Evolutionary conservation across 2,797 vertebrate genomes (phyloP).

Genomic region (Clarias laeviceps): DNA sequence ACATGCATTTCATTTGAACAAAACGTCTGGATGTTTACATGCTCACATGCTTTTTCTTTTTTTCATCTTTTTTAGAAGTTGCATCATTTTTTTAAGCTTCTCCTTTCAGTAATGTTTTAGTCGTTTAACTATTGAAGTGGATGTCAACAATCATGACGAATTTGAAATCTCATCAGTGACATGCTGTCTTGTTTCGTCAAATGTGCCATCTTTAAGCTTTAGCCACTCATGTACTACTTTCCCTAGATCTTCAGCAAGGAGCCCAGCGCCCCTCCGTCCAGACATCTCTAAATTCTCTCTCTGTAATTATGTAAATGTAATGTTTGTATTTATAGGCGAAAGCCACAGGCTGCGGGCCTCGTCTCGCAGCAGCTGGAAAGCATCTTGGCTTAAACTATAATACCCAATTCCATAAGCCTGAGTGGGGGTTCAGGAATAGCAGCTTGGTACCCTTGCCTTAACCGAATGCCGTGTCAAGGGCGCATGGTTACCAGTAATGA

Average conservation of each 20-base stretch:
- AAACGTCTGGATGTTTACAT: background rate
- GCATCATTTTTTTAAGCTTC: background rate
- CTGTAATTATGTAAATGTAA: slow-evolving; percentile 88
- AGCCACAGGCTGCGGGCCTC: slow-evolving; percentile 86
- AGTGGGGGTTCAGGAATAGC: slow-evolving; percentile 65
- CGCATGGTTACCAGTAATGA: slow-evolving; percentile 55
- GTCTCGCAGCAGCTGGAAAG: slow-evolving; percentile 84
- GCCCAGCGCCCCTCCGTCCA: slow-evolving; percentile 78
- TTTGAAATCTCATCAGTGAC: slow-evolving; percentile 9
- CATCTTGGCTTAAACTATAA: slow-evolving; percentile 83
- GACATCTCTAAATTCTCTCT: slow-evolving; percentile 84
- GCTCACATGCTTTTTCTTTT: background rate
- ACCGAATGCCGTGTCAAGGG: slow-evolving; percentile 55
- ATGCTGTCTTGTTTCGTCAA: slow-evolving; percentile 46
- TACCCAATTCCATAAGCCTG: slow-evolving; percentile 66
- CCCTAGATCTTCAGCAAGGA: slow-evolving; percentile 72
- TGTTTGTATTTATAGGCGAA: slow-evolving; percentile 95
- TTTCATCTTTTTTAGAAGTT: too few species aligned
- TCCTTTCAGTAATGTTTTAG: background rate
- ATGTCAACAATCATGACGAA: slow-evolving; percentile 12
- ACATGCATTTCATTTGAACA: background rate
- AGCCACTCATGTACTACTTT: slow-evolving; percentile 66
- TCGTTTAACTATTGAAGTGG: background rate
- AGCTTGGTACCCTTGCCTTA: slow-evolving; percentile 56
- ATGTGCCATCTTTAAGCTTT: slow-evolving; percentile 71